Percentiles rank a stretch among this genome's conserved stretches.
These are phyloP conservation scores for Caranx ignobilis DNA, from an alignment of 2,113 vertebrate genomes.

Conservation along the genomic window DNA sequence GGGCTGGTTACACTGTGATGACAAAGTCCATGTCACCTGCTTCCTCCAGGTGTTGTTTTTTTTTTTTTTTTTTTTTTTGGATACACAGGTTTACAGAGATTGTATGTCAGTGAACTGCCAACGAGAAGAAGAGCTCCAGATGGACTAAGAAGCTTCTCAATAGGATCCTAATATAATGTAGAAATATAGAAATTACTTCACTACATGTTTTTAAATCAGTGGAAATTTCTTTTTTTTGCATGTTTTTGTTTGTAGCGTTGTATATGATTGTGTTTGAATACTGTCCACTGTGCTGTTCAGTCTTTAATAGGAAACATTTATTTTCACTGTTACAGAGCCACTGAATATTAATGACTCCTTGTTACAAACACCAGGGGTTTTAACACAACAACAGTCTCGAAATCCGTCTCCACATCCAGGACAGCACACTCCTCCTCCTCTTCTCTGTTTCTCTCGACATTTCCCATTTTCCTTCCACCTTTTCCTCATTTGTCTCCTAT, in stretches of 20 bases:
- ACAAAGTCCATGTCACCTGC: slow-evolving; percentile 17
- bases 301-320: slow-evolving; percentile 2
- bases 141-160: slow-evolving; percentile 24
- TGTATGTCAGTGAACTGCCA: not conserved
- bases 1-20: slow-evolving; percentile 32
- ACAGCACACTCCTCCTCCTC: slow-evolving; percentile 27
- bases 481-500: slow-evolving; percentile 48
- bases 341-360: not conserved
- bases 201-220: not conserved
- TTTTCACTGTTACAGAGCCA: not conserved
- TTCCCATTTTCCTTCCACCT: slow-evolving; percentile 33
- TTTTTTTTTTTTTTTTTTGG: not conserved
- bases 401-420: slow-evolving; percentile 23
- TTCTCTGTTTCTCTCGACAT: not conserved
- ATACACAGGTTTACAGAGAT: not conserved
- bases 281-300: not conserved
- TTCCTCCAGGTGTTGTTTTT: slow-evolving; percentile 29
- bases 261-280: not conserved
- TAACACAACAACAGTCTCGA: not conserved
- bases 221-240: not conserved
- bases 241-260: slow-evolving; percentile 11
- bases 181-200: not conserved
- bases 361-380: not conserved
- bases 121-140: slow-evolving; percentile 16
- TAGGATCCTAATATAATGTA: not conserved